phyloP scores from a whole-genome alignment of 2,113 vertebrate species.

The Planiliza haematocheilus region DNA sequence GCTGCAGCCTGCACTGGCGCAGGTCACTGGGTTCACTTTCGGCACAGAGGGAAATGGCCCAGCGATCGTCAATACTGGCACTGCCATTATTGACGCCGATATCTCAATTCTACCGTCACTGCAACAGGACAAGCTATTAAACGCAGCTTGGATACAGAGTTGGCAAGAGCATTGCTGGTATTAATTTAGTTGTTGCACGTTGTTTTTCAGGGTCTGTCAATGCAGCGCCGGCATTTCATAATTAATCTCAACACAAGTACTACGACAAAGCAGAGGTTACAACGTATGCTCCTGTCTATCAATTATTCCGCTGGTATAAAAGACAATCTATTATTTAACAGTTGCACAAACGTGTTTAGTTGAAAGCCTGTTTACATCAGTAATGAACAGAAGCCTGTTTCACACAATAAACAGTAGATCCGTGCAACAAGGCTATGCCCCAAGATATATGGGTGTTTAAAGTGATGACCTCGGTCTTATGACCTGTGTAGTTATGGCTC shows the following conservation, averaged over 20 bases:
- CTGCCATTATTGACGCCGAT: slow-evolving; percentile 31
- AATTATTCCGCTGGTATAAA: slow-evolving; percentile 37
- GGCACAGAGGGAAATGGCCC: slow-evolving; percentile 44
- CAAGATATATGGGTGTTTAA: background rate
- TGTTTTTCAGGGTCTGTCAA: background rate
- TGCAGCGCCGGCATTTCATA: background rate
- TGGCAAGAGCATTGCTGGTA: background rate
- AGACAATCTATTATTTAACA: slow-evolving; percentile 48
- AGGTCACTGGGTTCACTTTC: slow-evolving; percentile 65
- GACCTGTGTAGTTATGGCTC: slow-evolving; percentile 20
- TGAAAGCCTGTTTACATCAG: slow-evolving; percentile 45
- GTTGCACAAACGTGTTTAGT: slow-evolving; percentile 28
- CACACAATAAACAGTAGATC: slow-evolving; percentile 23
- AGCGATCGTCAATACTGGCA: slow-evolving; percentile 40
- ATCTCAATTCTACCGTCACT: slow-evolving; percentile 22
- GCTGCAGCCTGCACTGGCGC: slow-evolving; percentile 42
- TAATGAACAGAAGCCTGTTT: slow-evolving; percentile 25
- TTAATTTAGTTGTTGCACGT: background rate
- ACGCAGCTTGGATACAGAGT: background rate
- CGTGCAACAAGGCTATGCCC: slow-evolving; percentile 1
- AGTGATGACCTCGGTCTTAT: slow-evolving; percentile 38
- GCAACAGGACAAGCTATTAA: slow-evolving; percentile 3
- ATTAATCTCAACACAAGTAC: slow-evolving; percentile 19
- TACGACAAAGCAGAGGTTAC: slow-evolving; percentile 11
- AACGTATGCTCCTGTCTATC: background rate